Conservation (phyloP, 1,140 invertebrate species). For the Pogonus chalceus region DNA sequence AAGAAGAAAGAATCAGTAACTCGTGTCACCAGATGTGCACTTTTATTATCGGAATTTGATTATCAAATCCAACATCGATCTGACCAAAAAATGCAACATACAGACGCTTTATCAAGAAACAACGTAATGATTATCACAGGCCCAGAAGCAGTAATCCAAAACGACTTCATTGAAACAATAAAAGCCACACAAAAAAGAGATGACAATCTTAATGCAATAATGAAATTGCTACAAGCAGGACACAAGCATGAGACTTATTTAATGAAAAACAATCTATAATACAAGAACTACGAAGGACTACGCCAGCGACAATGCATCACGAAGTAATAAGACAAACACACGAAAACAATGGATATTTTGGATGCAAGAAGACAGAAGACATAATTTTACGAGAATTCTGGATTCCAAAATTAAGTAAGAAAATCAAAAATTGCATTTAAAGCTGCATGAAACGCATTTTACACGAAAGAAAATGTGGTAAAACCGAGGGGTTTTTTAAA, state of each 20-base stretch:
- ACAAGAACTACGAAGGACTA: background rate
- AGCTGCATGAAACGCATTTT: background rate
- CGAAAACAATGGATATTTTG: background rate
- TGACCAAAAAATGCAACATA: slow-evolving; percentile 24
- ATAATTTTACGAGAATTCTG: background rate
- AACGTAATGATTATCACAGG: background rate
- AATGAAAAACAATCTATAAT: background rate
- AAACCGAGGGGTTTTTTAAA: slow-evolving; percentile 20
- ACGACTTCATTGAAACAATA: too few relatives aligned
- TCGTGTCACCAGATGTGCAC: slow-evolving; percentile 21
- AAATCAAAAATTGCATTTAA: background rate
- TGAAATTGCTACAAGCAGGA: background rate
- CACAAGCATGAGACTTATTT: background rate
- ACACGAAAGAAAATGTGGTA: background rate
- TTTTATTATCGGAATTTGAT: slow-evolving; percentile 21
- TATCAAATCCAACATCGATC: slow-evolving; percentile 20
- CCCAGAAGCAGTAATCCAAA: too few relatives aligned
- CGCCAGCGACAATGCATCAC: too few relatives aligned
- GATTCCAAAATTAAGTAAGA: background rate
- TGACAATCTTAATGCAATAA: background rate
- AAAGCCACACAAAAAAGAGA: background rate
- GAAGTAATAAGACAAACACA: background rate
- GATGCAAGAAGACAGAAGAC: background rate
- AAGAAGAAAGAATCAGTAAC: slow-evolving; percentile 19
- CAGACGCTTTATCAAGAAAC: slow-evolving; percentile 24